Conservation (phyloP, 2,888 invertebrate species). For the Platycheirus albimanus region DNA sequence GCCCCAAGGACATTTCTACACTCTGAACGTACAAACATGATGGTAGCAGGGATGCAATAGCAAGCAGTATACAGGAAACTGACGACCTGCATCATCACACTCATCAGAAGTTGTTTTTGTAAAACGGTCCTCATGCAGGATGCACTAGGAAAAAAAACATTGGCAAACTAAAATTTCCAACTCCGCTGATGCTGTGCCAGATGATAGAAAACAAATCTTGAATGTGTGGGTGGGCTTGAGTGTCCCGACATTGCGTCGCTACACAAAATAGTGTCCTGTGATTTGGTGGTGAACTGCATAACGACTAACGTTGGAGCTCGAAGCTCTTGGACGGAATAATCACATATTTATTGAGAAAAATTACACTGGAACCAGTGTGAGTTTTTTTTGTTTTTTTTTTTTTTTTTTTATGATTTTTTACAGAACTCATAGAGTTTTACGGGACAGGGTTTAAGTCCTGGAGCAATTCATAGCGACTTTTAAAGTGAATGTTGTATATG, state of each 20-base stretch:
- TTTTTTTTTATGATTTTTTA: too few relatives aligned
- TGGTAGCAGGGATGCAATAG: conserved; percentile 16
- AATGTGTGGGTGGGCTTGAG: conserved; percentile 28
- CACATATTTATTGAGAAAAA: conserved; percentile 68
- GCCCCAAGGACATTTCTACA: conserved; percentile 65
- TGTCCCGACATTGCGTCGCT: conserved; percentile 31
- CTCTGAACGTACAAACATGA: conserved; percentile 44
- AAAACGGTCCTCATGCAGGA: conserved; percentile 61
- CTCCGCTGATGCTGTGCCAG: conserved; percentile 33
- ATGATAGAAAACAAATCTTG: conserved; percentile 57
- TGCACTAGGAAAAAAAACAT: conserved; percentile 18
- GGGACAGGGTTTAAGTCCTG: conserved; percentile 33
- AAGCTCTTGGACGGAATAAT: conserved; percentile 40
- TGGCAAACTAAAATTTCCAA: conserved; percentile 24
- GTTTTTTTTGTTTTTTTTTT: conserved; percentile 14
- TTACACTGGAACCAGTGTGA: conserved; percentile 46
- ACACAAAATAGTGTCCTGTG: conserved; percentile 14
- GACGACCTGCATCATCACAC: conserved; percentile 42
- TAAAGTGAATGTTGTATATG: conserved; percentile 7
- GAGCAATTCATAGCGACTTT: conserved; percentile 40
- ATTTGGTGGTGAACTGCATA: conserved; percentile 2
- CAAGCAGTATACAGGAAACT: conserved; percentile 20
- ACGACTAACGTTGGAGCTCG: neutral
- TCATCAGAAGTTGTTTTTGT: conserved; percentile 55
- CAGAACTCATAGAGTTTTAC: conserved; percentile 4